These are phyloP conservation scores for Tetanocera ferruginea DNA, from an alignment of 2,888 invertebrate species.

Conservation along the genomic window DNA sequence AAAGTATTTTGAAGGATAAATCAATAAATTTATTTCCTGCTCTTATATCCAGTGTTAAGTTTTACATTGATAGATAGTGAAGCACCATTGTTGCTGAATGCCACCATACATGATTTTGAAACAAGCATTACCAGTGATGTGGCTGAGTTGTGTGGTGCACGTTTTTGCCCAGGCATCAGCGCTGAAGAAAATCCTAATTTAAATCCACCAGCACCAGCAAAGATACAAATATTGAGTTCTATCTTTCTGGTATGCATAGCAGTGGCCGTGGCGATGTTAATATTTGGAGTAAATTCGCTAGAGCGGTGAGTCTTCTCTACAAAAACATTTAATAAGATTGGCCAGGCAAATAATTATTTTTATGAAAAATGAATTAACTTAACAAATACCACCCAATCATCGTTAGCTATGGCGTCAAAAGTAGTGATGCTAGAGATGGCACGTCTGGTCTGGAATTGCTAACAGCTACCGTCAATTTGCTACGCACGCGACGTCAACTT, in stretches of 20 bases:
- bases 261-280: conserved; percentile 80
- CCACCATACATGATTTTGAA: conserved; percentile 21
- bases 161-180: conserved; percentile 77
- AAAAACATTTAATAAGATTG: too few relatives aligned
- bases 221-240: conserved; percentile 84
- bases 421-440: conserved; percentile 72
- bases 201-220: conserved; percentile 78
- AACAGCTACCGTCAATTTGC: conserved; percentile 82
- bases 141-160: conserved; percentile 79
- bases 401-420: conserved; percentile 74
- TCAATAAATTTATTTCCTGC: too few relatives aligned
- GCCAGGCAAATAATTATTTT: too few relatives aligned
- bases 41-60: conserved; percentile 54
- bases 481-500: conserved; percentile 83
- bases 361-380: neutral
- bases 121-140: conserved; percentile 60
- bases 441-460: conserved; percentile 78
- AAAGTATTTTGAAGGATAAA: too few relatives aligned
- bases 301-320: conserved; percentile 73
- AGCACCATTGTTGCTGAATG: conserved; percentile 44
- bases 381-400: neutral
- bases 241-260: conserved; percentile 87
- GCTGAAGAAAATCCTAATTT: conserved; percentile 77
- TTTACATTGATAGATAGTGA: conserved; percentile 46
- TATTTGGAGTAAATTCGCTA: conserved; percentile 84